phyloP scores from a whole-genome alignment of 30 jellyfish, hydroid and myxozoan species.

The Aurelia aurita complex sp. Pacific region DNA sequence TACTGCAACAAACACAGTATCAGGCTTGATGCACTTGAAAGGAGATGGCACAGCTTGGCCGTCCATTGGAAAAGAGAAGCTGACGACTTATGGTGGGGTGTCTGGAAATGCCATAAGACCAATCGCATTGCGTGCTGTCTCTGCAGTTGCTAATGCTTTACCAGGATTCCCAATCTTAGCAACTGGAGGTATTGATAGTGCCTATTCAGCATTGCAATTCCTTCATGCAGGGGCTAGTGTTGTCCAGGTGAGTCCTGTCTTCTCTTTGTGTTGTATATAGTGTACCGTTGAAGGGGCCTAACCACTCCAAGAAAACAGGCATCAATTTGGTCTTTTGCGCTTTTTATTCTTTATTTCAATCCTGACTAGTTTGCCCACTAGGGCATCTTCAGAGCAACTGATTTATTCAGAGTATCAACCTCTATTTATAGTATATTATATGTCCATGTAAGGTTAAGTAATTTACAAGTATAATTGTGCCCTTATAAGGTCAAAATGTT shows the following conservation, averaged over 20 bases:
- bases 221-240: conserved; percentile 98
- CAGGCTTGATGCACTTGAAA: conserved; percentile 94
- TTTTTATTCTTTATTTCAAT: no score
- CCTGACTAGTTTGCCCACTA: no score
- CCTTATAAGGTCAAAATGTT: no score
- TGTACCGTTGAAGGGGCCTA: no score
- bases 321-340: no score
- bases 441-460: no score
- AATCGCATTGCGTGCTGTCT: conserved; percentile 95
- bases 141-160: conserved; percentile 93
- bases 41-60: conserved; percentile 98
- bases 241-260: conserved; percentile 68
- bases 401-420: no score
- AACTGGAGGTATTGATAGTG: conserved; percentile 98
- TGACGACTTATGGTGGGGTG: conserved; percentile 97
- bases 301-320: no score
- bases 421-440: no score
- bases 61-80: conserved; percentile 83
- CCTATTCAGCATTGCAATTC: conserved; percentile 87
- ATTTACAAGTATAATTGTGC: no score
- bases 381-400: no score
- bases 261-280: not conserved
- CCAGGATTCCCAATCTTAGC: conserved; percentile 98
- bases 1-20: conserved; percentile 97
- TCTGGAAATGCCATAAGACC: conserved; percentile 99